phyloP scores from a whole-genome alignment of 2,888 invertebrate species.

The Tortrix viridana region DNA sequence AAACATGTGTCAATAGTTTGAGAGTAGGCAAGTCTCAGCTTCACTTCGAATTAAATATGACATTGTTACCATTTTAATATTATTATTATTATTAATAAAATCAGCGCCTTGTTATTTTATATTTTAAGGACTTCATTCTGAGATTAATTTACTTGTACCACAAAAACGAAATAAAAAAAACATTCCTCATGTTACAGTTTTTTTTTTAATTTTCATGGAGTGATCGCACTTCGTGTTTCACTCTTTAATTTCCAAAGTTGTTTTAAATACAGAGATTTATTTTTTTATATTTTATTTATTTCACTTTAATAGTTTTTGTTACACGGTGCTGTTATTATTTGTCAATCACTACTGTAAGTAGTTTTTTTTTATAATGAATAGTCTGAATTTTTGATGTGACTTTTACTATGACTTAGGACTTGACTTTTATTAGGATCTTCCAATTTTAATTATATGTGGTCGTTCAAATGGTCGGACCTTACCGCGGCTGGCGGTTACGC shows the following conservation, averaged over 20 bases:
- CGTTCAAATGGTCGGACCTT: too few relatives aligned
- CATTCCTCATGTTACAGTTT: too few relatives aligned
- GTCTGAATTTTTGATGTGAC: constrained; percentile 58
- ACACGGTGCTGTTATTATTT: constrained; percentile 14
- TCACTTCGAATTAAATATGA: constrained; percentile 6
- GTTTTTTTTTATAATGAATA: constrained; percentile 43
- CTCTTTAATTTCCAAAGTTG: not conserved
- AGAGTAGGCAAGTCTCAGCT: not conserved
- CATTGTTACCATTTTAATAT: constrained; percentile 1
- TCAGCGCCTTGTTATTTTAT: not conserved
- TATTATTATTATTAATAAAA: not conserved
- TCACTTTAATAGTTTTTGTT: not conserved
- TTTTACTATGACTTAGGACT: constrained; percentile 54
- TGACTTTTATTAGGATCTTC: not conserved
- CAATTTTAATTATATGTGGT: too few relatives aligned
- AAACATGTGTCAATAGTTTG: not conserved
- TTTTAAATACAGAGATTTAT: not conserved
- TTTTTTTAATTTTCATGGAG: not conserved
- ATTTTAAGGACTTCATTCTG: too few relatives aligned
- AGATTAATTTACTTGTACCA: too few relatives aligned
- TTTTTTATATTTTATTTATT: not conserved
- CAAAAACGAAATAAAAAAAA: too few relatives aligned
- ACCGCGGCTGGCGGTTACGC: too few relatives aligned
- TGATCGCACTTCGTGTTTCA: not conserved
- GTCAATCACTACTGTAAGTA: constrained; percentile 36